Conservation (phyloP, 2,797 vertebrate genomes). For the Melanotaenia maccullochi region DNA sequence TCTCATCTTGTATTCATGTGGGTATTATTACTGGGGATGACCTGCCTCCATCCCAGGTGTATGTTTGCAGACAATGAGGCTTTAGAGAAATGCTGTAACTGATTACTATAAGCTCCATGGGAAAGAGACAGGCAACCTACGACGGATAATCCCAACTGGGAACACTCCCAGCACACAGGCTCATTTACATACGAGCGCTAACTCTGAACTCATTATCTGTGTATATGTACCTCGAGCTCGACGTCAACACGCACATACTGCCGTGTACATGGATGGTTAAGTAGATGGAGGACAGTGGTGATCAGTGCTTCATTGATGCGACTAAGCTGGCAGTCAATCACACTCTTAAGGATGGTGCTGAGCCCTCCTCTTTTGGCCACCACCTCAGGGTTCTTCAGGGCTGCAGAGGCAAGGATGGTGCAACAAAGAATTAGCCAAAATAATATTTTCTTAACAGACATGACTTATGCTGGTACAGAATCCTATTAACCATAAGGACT, state of each 20-base stretch:
- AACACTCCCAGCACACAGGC: slow-evolving; percentile 32
- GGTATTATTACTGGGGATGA: slow-evolving; percentile 34
- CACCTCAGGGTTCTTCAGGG: slow-evolving; percentile 97
- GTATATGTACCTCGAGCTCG: slow-evolving; percentile 90
- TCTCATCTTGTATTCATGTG: slow-evolving; percentile 43
- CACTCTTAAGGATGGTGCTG: slow-evolving; percentile 97
- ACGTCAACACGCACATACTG: slow-evolving; percentile 95
- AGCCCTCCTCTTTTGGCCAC: slow-evolving; percentile 96
- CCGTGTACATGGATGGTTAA: slow-evolving; percentile 97
- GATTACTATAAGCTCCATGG: slow-evolving; percentile 68
- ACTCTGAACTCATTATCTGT: slow-evolving; percentile 6
- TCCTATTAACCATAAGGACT: neutral
- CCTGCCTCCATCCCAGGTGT: slow-evolving; percentile 35
- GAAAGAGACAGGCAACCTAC: slow-evolving; percentile 49
- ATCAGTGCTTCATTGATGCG: slow-evolving; percentile 99
- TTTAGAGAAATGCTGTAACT: slow-evolving; percentile 49
- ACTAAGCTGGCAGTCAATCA: slow-evolving; percentile 97
- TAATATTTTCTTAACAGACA: neutral
- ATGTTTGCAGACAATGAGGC: slow-evolving; percentile 59
- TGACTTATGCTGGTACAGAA: neutral
- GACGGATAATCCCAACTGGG: slow-evolving; percentile 46
- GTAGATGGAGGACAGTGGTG: slow-evolving; percentile 97
- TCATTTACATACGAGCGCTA: slow-evolving; percentile 28
- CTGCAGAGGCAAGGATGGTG: slow-evolving; percentile 65
- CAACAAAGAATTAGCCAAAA: slow-evolving; percentile 3